phyloP scores from a whole-genome alignment of 2,113 vertebrate species.

The Lampris megalopsis region DNA sequence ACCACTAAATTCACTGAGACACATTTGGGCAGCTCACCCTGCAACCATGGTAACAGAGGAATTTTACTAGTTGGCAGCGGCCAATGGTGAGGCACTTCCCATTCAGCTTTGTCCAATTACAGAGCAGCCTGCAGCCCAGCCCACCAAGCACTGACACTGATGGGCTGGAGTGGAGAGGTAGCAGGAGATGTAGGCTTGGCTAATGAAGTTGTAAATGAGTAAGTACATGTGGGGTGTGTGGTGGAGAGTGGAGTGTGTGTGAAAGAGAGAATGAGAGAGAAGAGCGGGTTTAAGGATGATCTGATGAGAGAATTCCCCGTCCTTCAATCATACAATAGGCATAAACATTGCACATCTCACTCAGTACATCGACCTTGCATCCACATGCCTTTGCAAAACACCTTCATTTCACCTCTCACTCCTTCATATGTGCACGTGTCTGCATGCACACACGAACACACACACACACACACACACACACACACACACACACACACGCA shows the following conservation, averaged over 20 bases:
- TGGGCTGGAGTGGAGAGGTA: constrained; percentile 68
- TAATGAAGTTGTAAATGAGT: constrained; percentile 57
- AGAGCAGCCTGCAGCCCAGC: constrained; percentile 79
- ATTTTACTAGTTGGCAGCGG: constrained; percentile 84
- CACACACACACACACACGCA: neutral
- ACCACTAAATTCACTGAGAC: constrained; percentile 72
- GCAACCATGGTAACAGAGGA: constrained; percentile 88
- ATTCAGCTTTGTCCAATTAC: constrained; percentile 78
- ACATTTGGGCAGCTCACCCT: constrained; percentile 87
- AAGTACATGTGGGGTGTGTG: neutral
- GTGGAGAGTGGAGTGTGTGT: neutral
- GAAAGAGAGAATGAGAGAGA: constrained; percentile 32
- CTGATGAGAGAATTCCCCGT: constrained; percentile 71
- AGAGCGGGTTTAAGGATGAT: constrained; percentile 48
- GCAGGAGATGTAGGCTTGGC: constrained; percentile 66
- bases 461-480: constrained; percentile 3
- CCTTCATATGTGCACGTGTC: constrained; percentile 12
- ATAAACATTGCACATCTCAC: constrained; percentile 44
- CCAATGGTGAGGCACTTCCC: constrained; percentile 83
- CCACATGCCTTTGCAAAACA: constrained; percentile 42
- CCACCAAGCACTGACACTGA: constrained; percentile 77
- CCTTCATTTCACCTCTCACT: constrained; percentile 38
- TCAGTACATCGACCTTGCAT: constrained; percentile 50
- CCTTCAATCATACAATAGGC: constrained; percentile 35
- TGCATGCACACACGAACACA: neutral